phyloP scores from a whole-genome alignment of 2,888 invertebrate species.

The Abscondita cerata region DNA sequence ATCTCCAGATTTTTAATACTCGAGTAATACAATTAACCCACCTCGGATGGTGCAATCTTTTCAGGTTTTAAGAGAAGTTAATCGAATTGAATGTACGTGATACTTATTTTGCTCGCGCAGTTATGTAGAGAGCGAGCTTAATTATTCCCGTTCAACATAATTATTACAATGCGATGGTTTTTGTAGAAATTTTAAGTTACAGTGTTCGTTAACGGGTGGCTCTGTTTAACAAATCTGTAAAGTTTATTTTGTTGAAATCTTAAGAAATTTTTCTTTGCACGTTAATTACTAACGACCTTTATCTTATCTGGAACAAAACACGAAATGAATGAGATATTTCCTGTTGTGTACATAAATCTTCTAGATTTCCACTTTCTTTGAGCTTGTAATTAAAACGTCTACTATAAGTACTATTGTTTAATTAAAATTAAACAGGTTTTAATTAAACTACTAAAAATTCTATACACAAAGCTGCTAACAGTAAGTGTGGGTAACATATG shows the following conservation, averaged over 20 bases:
- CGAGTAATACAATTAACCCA: conserved; percentile 6
- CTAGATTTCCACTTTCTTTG: conserved; percentile 19
- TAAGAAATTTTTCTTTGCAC: background rate
- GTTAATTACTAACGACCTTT: background rate
- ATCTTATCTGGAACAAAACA: background rate
- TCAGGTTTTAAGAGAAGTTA: conserved; percentile 9
- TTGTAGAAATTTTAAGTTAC: too few relatives aligned
- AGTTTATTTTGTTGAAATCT: background rate
- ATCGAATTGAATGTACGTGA: background rate
- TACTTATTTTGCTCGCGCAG: background rate
- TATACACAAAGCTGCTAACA: too few relatives aligned
- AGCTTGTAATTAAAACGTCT: conserved; percentile 18
- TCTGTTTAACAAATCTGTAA: too few relatives aligned
- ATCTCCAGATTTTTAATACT: conserved; percentile 10
- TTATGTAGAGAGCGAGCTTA: background rate
- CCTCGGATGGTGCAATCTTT: background rate
- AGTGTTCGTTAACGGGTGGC: too few relatives aligned
- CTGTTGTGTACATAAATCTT: conserved; percentile 12
- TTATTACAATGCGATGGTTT: too few relatives aligned
- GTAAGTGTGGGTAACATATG: too few relatives aligned
- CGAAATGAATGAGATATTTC: conserved; percentile 5
- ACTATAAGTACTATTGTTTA: conserved; percentile 18
- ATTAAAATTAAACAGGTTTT: conserved; percentile 8
- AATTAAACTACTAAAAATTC: too few relatives aligned
- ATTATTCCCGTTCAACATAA: too few relatives aligned